Conservation (phyloP, 2,888 invertebrate species). For the Pyrrhia umbra region DNA sequence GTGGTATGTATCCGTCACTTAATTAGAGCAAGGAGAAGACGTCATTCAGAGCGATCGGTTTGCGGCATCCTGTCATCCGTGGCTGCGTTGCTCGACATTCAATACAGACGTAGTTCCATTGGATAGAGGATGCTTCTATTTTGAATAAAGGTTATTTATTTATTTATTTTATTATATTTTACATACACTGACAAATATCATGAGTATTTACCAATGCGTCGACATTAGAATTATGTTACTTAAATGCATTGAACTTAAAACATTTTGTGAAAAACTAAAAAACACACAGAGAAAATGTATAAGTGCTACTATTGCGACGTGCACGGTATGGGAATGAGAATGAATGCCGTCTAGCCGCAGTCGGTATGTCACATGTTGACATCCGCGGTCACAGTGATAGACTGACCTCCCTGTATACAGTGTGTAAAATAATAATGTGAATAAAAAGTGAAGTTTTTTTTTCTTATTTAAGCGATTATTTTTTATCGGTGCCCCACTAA, state of each 20-base stretch:
- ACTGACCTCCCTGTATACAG: conserved; percentile 18
- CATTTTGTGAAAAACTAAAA: background rate
- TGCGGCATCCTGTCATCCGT: conserved; percentile 59
- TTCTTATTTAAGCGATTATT: no score
- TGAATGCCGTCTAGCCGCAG: conserved; percentile 28
- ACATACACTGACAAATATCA: no score
- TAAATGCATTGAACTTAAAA: background rate
- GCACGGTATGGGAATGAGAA: background rate
- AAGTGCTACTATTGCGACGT: background rate
- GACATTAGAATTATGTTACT: no score
- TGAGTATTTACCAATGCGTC: no score
- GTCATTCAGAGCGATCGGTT: conserved; percentile 60
- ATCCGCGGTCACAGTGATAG: conserved; percentile 15
- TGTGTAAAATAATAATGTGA: background rate
- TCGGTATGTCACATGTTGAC: conserved; percentile 38
- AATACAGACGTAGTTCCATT: conserved; percentile 65
- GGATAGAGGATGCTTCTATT: conserved; percentile 61
- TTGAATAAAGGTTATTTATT: background rate
- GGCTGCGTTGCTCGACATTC: conserved; percentile 63
- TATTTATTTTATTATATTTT: background rate
- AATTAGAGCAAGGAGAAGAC: conserved; percentile 45
- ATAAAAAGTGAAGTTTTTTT: no score
- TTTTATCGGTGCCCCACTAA: no score
- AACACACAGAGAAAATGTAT: background rate
- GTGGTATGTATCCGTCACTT: conserved; percentile 14